Evolutionary conservation across 1,140 invertebrate genomes (phyloP), one percentile per base, ranked within the genome.

Genomic region (Calliphora vicina): DNA sequence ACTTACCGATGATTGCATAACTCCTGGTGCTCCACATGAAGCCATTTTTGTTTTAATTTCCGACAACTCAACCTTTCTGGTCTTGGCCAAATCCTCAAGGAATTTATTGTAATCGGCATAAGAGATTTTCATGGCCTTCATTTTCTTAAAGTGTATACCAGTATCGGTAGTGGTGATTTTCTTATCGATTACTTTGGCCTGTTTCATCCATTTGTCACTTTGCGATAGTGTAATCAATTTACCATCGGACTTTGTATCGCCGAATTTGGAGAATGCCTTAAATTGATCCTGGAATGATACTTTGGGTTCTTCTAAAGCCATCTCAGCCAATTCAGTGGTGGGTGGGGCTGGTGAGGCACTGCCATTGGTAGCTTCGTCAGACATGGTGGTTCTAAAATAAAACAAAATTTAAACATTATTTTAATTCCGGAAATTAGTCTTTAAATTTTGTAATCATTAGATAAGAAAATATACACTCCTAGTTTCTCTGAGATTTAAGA

Each of bases 201-300:
- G 97, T 86, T 97, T 98, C 94, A 98, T 96, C 97, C 97, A 98
- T 90, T 98, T 98, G 90, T 98, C 97, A 86, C 96, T 96, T 89
- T 97, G 97, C 25, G 95, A 96, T 1, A 97, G 91, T 0, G 97
- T 97, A 78, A 98, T 96, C 25, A 93, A 92, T 89, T 96, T 97
- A 8, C 97, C 97, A 87, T 97, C 96, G 12, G 95, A 95, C 86
- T 97, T 97, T 1, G 93, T 92, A 88, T 97, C 96, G 1, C 97
- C 97, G 87, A 98, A 98, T 91, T 97, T 97, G 2, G 96, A 94
- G 88, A 97, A 98, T 17, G 92, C 92, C 86, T 93, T 93, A 84
- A 93, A 93, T n/a, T 92, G 91, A 84, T 93, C 92, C 89, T 92
- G 80, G 42, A 91, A 88, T 67, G 82, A 87, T 13, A 86, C 87